A percentile compares a stretch with the other conserved stretches of the same genome.
These are phyloP conservation scores for Mizuhopecten yessoensis DNA, from an alignment of 1,140 invertebrate genomes.

Conservation along the genomic window DNA sequence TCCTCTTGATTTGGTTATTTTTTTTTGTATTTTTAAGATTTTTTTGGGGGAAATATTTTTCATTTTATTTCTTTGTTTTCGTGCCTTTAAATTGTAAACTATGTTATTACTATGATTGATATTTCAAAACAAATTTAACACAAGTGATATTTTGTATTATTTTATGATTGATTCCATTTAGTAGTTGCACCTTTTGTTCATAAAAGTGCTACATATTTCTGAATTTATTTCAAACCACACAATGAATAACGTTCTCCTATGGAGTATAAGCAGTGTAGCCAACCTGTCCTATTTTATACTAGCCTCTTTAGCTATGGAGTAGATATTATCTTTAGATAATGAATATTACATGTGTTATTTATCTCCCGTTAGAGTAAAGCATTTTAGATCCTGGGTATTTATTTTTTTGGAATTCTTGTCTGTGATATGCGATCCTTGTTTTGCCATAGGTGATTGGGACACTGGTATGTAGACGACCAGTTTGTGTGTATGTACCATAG, in stretches of 20 bases:
- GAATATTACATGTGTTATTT: background rate
- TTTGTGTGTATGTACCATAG: background rate
- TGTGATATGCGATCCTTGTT: background rate
- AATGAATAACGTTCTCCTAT: background rate
- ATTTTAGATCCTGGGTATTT: slow-evolving; percentile 6
- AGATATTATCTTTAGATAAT: background rate
- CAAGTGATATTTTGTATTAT: background rate
- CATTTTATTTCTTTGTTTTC: too few species aligned
- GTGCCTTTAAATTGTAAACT: too few species aligned
- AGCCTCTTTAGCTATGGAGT: slow-evolving; percentile 8
- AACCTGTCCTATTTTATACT: background rate
- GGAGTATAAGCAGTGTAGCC: background rate
- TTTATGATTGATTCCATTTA: background rate
- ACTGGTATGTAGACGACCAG: background rate
- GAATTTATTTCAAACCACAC: too few species aligned
- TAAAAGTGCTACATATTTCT: background rate
- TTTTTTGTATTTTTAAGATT: background rate
- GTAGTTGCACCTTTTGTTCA: background rate
- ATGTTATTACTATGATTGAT: background rate
- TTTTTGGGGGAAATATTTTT: too few species aligned
- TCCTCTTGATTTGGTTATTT: too few species aligned
- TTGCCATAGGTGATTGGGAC: background rate
- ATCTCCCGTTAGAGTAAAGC: background rate
- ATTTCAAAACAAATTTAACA: background rate
- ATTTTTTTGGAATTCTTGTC: background rate